Evolutionary conservation across 2,113 vertebrate species (phyloP).

Genomic region (Nipponia nippon): DNA sequence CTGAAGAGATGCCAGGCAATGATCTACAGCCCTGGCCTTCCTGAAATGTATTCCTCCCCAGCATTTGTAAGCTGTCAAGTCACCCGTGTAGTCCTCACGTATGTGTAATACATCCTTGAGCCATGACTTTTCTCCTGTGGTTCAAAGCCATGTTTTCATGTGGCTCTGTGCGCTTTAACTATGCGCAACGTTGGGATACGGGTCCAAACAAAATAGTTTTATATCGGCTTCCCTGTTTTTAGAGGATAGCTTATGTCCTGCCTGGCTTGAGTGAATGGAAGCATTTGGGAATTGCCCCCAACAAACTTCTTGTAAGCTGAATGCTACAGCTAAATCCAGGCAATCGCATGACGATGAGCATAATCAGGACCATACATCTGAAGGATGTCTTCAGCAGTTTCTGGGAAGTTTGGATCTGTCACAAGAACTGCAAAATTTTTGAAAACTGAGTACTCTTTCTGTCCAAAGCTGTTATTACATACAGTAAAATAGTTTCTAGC

Average conservation of each 20-base stretch:
- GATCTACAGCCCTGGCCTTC: background rate
- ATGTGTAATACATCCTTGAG: conserved; percentile 44
- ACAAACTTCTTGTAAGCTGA: background rate
- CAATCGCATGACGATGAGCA: background rate
- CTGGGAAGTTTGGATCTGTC: background rate
- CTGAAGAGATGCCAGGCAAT: background rate
- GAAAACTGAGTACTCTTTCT: background rate
- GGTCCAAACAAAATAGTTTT: conserved; percentile 6
- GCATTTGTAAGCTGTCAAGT: conserved; percentile 25
- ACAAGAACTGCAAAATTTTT: background rate
- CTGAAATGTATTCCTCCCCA: conserved; percentile 18
- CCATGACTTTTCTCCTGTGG: conserved; percentile 36
- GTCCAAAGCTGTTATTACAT: background rate
- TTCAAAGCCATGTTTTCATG: background rate
- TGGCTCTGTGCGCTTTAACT: background rate
- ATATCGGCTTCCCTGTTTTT: background rate
- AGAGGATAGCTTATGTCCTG: background rate
- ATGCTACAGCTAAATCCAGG: background rate
- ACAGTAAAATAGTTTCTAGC: background rate
- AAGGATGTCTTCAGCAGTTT: background rate
- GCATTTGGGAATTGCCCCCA: background rate
- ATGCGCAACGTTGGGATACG: background rate
- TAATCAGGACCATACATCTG: background rate
- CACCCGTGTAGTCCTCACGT: accelerated
- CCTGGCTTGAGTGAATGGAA: background rate